Evolutionary conservation across 2,797 vertebrate genomes (phyloP).

Genomic region (Capromys pilorides): DNA sequence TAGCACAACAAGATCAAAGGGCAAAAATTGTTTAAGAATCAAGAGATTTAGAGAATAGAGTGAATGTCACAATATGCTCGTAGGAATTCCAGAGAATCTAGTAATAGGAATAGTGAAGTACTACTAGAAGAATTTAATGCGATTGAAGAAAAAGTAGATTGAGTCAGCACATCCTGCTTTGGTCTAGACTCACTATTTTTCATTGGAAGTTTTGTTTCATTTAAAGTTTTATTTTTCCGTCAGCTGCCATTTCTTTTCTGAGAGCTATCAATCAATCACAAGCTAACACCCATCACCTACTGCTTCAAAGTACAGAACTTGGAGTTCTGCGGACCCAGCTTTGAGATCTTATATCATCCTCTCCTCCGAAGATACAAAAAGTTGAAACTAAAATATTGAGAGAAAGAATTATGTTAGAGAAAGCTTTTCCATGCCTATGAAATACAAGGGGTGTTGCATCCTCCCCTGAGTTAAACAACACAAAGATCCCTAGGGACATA

Average conservation of each 20-base stretch:
- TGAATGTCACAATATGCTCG: no score
- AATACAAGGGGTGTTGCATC: not conserved
- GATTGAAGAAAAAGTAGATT: not conserved
- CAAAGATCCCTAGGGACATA: not conserved
- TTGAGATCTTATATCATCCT: not conserved
- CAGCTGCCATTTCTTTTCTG: constrained; percentile 1
- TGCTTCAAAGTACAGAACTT: not conserved
- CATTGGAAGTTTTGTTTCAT: constrained; percentile 1
- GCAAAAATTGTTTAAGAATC: not conserved
- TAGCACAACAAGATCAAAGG: not conserved
- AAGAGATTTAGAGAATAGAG: not conserved
- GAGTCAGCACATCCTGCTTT: not conserved
- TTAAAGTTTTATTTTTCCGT: not conserved
- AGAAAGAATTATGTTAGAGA: not conserved
- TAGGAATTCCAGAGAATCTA: not conserved
- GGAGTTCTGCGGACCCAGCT: not conserved
- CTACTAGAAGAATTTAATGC: not conserved
- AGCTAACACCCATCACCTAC: not conserved
- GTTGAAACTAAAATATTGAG: not conserved
- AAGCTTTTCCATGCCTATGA: not conserved
- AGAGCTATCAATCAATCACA: not conserved
- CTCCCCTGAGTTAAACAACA: not conserved
- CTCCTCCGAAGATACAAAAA: not conserved
- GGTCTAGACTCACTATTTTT: not conserved
- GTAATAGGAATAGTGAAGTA: not conserved